Base-by-base conservation (phyloP, 1,140 invertebrate genomes). In the Lepidotrigona ventralis region DNA sequence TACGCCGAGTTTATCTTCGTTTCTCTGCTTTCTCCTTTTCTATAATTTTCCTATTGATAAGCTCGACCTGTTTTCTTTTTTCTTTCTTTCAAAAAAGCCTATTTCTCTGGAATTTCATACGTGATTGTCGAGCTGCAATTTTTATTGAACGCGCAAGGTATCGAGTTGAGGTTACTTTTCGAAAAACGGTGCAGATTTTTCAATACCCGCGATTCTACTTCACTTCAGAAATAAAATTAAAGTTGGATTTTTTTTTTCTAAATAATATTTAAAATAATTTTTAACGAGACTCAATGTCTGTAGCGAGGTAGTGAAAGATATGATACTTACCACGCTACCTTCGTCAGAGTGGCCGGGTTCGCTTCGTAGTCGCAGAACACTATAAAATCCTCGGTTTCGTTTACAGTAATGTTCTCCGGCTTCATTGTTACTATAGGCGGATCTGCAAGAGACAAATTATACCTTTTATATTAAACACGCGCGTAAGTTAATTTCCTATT, bases 291-390 rank as follows among this genome's bases (percentile, higher is more conserved):
- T 58, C 23, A 58, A 58, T 12, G 12, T 58, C 12, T 23, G 11
- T 9, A 58, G 21, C n/a, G n/a, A n/a, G 33, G 33, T 33, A 33
- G 33, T 33, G 33, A 33, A 33, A 33, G 0, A 60, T 1, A n/a
- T 60, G 5, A 21, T 5, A 94, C 95, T 96, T 95, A 98, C 97
- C 97, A 98, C 90, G 95, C 94, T 68, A 97, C 97, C 80, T 95
- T 95, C n/a, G 94, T 95, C 15, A 98, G 93, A 2, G 89, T 86
- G 12, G 96, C 96, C 3, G 98, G 97, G 94, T 98, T 98, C 68
- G 97, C 97, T 80, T 97, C 96, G 92, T 97, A 98, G 79, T 96
- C 95, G 91, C 97, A 98, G 87, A 96, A 96, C 21, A 98, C 94
- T 56, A 97, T 93, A 74, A 97, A 95, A 87, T 97, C 96, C 58